Evolutionary conservation across 1,140 invertebrate genomes (phyloP).

Genomic region (Dermatophagoides farinae): DNA sequence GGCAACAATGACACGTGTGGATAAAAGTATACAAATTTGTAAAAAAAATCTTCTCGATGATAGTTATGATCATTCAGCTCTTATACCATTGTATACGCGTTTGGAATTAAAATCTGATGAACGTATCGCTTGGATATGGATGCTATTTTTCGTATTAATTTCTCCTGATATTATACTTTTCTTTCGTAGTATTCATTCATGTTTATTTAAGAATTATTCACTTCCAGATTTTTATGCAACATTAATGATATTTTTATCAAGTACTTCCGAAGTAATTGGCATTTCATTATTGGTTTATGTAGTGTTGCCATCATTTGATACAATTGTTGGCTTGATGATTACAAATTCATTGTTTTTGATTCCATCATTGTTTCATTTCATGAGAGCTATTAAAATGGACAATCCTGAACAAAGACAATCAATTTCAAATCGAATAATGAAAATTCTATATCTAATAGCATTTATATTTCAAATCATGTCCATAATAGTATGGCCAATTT

Average conservation of each 20-base stretch:
- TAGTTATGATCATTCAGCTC: neutral
- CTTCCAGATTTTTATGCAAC: slow-evolving; percentile 16
- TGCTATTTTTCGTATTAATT: slow-evolving; percentile 59
- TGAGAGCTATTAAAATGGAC: slow-evolving; percentile 56
- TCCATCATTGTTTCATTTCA: slow-evolving; percentile 49
- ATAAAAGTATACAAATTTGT: slow-evolving; percentile 50
- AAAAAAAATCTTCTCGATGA: slow-evolving; percentile 36
- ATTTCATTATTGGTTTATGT: slow-evolving; percentile 60
- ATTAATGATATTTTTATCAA: slow-evolving; percentile 36
- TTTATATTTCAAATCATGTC: slow-evolving; percentile 43
- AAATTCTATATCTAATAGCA: slow-evolving; percentile 26
- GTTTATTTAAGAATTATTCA: slow-evolving; percentile 48
- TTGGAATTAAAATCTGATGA: slow-evolving; percentile 38
- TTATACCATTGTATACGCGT: neutral
- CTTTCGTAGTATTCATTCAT: slow-evolving; percentile 60
- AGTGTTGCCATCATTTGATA: slow-evolving; percentile 70
- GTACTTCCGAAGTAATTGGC: slow-evolving; percentile 65
- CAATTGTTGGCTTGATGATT: slow-evolving; percentile 74
- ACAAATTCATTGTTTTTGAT: slow-evolving; percentile 80
- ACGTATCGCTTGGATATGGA: slow-evolving; percentile 78
- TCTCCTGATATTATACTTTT: slow-evolving; percentile 67
- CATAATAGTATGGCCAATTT: slow-evolving; percentile 56
- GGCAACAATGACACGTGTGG: slow-evolving; percentile 60
- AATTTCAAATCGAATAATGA: neutral
- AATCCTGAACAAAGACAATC: slow-evolving; percentile 25